Evolutionary conservation across 2,888 invertebrate species (phyloP), one percentile per base, ranked within the genome.

Genomic region (Diarsia rubi): DNA sequence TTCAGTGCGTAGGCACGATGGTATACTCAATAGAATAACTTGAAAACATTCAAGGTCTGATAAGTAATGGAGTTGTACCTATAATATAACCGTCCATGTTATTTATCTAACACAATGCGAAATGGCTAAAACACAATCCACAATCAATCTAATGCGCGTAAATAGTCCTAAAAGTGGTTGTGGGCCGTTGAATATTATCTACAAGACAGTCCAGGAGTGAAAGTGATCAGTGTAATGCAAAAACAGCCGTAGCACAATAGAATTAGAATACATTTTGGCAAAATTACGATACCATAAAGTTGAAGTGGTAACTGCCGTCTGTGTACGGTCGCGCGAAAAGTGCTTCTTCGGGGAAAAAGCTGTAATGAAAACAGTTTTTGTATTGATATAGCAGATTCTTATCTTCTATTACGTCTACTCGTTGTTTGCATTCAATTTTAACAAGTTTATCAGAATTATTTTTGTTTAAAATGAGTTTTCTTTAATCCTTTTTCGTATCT

Each of bases 91-190:
- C 68, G 75, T 67, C 60, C n/a, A 47, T 66, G 42, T 69, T 78
- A 73, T 85, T 77, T 78, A 68, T 67, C 62, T 75, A 72, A 73
- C 65, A 74, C 60, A 75, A 75, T 73, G 59, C 84, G 63, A 80
- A 84, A 83, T 73, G 59, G 52, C 74, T 81, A 78, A 81, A 85
- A 83, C 79, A 83, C 75, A 78, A 86, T 86, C 84, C 81, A 85
- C 77, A 80, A 88, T 87, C 87, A 82, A 88, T 88, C 78, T 82
- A 84, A 82, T 77, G 68, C 77, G 80, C 77, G 77, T 86, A 83
- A 87, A 88, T 83, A 86, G 76, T 87, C 79, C 81, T 82, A 82
- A 86, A 88, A 87, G 86, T 82, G 70, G 79, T 80, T 79, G 79
- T 84, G 78, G 72, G 74, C 70, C 79, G 79, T 83, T 88, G 75